Percentiles rank a stretch among this genome's conserved stretches.
Conservation (phyloP, 2,113 vertebrate genomes). For the Python bivittatus region DNA sequence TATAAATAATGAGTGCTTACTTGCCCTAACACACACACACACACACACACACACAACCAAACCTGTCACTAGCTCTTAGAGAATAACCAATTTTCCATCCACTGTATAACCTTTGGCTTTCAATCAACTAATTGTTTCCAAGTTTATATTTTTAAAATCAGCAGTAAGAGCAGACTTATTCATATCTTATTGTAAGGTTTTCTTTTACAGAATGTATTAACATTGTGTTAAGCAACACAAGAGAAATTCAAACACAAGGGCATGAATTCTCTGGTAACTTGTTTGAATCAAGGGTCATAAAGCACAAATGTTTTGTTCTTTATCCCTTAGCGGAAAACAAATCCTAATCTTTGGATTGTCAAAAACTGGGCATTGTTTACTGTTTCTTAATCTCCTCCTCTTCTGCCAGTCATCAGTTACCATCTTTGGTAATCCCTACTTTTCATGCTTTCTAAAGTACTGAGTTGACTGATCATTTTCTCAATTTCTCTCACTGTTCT, state of each 20-base stretch:
- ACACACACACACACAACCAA: background rate
- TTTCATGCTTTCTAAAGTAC: background rate
- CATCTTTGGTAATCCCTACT: background rate
- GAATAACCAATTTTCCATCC: background rate
- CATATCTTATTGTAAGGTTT: background rate
- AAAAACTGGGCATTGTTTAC: background rate
- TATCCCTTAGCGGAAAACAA: background rate
- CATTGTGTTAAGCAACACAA: background rate
- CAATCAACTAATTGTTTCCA: background rate
- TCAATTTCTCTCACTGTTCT: background rate
- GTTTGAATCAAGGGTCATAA: background rate
- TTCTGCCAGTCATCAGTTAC: background rate
- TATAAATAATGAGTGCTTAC: background rate
- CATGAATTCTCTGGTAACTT: background rate
- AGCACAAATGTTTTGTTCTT: background rate
- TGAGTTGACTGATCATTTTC: background rate
- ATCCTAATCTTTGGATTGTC: background rate
- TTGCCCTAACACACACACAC: no score
- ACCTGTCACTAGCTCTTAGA: background rate
- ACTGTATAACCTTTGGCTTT: background rate
- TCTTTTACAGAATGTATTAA: background rate
- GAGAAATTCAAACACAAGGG: background rate
- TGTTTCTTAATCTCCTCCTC: constrained; percentile 7
- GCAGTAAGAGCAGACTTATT: background rate
- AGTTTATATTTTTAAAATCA: background rate